phyloP scores from a whole-genome alignment of 1,140 invertebrate species.

The Anadara kagoshimensis region DNA sequence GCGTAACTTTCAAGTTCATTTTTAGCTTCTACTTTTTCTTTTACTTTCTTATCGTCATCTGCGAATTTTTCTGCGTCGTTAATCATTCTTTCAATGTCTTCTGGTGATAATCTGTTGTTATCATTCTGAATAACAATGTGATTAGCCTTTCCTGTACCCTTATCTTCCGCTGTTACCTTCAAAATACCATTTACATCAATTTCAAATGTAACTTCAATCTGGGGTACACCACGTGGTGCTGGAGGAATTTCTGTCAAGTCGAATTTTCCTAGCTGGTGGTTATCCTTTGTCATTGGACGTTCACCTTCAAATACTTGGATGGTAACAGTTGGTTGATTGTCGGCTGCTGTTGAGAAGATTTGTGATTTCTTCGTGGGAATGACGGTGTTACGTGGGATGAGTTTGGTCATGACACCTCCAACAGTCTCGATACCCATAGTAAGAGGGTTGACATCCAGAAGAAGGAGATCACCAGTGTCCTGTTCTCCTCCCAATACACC shows the following conservation, averaged over 20 bases:
- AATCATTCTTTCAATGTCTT: constrained; percentile 99
- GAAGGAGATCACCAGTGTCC: constrained; percentile 96
- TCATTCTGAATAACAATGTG: constrained; percentile 99
- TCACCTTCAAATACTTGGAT: constrained; percentile 99
- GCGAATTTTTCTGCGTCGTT: constrained; percentile 67
- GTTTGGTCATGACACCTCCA: constrained; percentile 99
- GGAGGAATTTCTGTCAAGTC: constrained; percentile 98
- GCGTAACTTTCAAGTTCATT: constrained; percentile 94
- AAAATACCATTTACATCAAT: constrained; percentile 99
- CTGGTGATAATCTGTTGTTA: constrained; percentile 95
- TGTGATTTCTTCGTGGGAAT: constrained; percentile 99
- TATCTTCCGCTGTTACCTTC: constrained; percentile 94
- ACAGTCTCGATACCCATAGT: constrained; percentile 99
- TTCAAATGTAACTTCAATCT: constrained; percentile 99
- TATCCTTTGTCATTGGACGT: constrained; percentile 99
- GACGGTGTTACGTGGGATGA: constrained; percentile 98
- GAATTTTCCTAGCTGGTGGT: constrained; percentile 98
- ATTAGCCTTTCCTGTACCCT: constrained; percentile 98
- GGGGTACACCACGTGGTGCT: constrained; percentile 97
- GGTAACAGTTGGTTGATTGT: constrained; percentile 99
- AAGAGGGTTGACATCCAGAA: constrained; percentile 98
- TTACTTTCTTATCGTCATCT: constrained; percentile 74
- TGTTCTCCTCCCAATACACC: constrained; percentile 82
- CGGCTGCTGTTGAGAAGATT: constrained; percentile 98
- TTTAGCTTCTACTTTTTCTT: constrained; percentile 96